Evolutionary conservation across 2,888 invertebrate genomes (phyloP), one percentile per base, ranked within the genome.

Genomic region (Dryococelus australis): DNA sequence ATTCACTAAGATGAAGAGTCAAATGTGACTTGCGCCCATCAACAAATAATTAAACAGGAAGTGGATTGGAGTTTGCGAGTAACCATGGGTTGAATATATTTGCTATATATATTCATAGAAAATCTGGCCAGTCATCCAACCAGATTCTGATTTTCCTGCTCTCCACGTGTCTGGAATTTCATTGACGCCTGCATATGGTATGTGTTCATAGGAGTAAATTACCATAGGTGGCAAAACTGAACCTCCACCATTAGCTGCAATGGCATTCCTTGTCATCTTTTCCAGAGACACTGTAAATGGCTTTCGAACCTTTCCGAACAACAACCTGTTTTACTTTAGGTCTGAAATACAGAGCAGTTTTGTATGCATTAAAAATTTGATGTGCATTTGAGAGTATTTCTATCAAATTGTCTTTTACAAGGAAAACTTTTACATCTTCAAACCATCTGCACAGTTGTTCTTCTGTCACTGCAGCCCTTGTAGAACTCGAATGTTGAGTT

Each of bases 351-450:
- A n/a, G n/a, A n/a, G n/a, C 92, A 35, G 91, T 91, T 89, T 92
- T 92, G 89, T 92, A 92, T n/a, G 89, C 90, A 89, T 92, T 92
- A 86, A 91, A 92, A 86, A 91, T 89, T 80, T 91, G 87, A 12
- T 87, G 86, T 43, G 90, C 90, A 88, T 92, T 89, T 43, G 88
- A 81, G 65, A 91, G 88, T 85, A 91, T 89, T 51, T 90, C 89
- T 78, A 88, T 85, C 65, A 90, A 78, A 43, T 90, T 89, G 83
- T 90, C 89, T 83, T 88, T 87, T 43, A 89, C 87, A 85, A 91
- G 89, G 89, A 91, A 91, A 9, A 85, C 86, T 87, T 90, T 87
- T 12, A 91, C 89, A 88, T 89, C 89, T 53, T 87, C 51, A 91
- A n/a, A n/a, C 91, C 92, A 92, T 79, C 86, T 4, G 88, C 78